Conservation (phyloP, 2,797 vertebrate genomes). For the Thunnus albacares region DNA sequence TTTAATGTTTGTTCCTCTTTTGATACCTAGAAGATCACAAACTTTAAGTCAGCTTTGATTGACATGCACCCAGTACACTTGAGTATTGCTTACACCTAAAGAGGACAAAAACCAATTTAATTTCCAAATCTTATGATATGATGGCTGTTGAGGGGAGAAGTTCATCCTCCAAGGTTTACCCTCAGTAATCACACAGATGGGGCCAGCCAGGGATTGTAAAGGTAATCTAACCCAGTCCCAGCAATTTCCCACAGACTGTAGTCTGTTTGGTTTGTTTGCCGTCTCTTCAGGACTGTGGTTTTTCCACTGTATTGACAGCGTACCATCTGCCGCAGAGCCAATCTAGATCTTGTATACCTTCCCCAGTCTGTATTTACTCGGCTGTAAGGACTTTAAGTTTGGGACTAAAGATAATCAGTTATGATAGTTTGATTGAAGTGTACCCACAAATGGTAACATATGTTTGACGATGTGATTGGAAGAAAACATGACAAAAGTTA, state of each 20-base stretch:
- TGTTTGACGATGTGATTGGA: conserved; percentile 12
- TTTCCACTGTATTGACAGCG: conserved; percentile 69
- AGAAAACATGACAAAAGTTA: conserved; percentile 27
- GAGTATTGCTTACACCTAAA: conserved; percentile 20
- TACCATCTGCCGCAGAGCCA: conserved; percentile 81
- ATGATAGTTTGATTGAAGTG: conserved; percentile 48
- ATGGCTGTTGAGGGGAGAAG: conserved; percentile 40
- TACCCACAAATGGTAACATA: conserved; percentile 15
- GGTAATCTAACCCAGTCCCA: conserved; percentile 62
- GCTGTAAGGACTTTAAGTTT: conserved; percentile 64
- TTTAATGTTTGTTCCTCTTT: background rate
- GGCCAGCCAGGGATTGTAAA: conserved; percentile 63
- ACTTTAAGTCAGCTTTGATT: conserved; percentile 35
- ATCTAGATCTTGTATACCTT: conserved; percentile 70
- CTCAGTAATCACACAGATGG: conserved; percentile 62
- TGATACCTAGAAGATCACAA: background rate
- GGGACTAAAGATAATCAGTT: conserved; percentile 51
- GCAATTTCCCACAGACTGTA: conserved; percentile 70
- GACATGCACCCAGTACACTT: conserved; percentile 12
- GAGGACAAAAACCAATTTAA: conserved; percentile 41
- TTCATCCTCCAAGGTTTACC: conserved; percentile 58
- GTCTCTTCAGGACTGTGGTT: conserved; percentile 64
- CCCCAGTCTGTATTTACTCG: conserved; percentile 70
- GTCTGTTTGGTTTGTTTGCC: conserved; percentile 69
- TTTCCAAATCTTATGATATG: conserved; percentile 60